Conservation (phyloP, 2,113 vertebrate species). For the Romanogobio albipinnatus region DNA sequence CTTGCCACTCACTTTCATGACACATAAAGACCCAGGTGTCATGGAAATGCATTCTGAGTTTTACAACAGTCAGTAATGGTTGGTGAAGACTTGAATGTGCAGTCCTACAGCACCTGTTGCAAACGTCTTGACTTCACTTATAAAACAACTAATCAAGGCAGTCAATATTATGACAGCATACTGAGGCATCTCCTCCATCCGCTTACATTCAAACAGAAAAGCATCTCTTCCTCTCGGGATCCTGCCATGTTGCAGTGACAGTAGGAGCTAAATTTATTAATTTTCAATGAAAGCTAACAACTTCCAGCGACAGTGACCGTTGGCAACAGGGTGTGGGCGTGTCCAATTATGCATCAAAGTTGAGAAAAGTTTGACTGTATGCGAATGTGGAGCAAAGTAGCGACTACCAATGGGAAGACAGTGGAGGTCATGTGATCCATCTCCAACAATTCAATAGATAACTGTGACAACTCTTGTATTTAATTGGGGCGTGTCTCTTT, state of each 20-base stretch:
- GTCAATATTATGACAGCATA: constrained; percentile 7
- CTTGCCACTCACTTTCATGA: constrained; percentile 22
- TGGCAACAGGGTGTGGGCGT: neutral
- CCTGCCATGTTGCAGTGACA: neutral
- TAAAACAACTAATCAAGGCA: neutral
- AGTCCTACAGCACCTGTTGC: neutral
- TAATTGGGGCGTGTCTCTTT: constrained; percentile 38
- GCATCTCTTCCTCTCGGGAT: neutral
- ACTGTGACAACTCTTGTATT: neutral
- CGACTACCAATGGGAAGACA: neutral
- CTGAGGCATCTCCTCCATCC: constrained; percentile 7
- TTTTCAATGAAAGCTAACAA: neutral
- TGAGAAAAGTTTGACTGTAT: constrained; percentile 7
- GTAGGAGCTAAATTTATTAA: neutral
- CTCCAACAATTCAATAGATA: constrained; percentile 11
- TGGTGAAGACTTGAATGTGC: neutral
- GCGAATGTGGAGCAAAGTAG: neutral
- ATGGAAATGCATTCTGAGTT: neutral
- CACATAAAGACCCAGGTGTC: constrained; percentile 1
- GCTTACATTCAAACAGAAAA: constrained; percentile 3
- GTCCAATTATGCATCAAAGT: neutral
- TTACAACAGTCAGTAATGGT: neutral
- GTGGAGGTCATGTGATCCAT: neutral
- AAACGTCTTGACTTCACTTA: neutral
- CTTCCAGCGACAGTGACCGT: neutral